Evolutionary conservation across 2,888 invertebrate species (phyloP).

Genomic region (Drosophila paranaensis): DNA sequence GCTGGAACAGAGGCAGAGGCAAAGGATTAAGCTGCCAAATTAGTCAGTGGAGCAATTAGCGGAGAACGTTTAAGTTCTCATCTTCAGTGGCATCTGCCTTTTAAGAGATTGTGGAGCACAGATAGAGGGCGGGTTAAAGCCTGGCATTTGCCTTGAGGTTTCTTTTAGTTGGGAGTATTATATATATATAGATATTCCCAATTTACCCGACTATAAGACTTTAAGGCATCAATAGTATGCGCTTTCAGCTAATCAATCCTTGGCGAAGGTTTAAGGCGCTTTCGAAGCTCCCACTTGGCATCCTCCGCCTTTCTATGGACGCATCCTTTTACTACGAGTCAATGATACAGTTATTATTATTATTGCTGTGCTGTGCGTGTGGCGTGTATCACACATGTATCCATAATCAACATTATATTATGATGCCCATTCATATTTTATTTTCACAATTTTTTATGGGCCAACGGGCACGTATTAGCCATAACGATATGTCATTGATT

Average conservation of each 20-base stretch:
- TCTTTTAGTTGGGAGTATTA: background rate
- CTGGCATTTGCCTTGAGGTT: background rate
- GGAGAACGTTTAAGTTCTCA: constrained; percentile 20
- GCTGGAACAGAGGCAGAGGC: background rate
- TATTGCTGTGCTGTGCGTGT: constrained; percentile 1
- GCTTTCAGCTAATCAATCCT: too few species aligned
- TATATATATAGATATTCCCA: background rate
- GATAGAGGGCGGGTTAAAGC: background rate
- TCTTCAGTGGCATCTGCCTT: background rate
- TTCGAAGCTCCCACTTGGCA: background rate
- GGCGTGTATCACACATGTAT: constrained; percentile 29
- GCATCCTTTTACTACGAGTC: constrained; percentile 15
- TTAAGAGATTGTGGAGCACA: background rate
- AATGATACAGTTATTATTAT: constrained; percentile 43
- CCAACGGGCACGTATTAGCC: constrained; percentile 72
- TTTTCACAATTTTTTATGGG: constrained; percentile 59
- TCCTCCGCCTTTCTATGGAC: background rate
- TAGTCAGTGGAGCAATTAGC: constrained; percentile 46
- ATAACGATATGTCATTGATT: constrained; percentile 80
- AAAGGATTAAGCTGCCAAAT: constrained; percentile 40
- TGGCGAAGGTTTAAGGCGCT: background rate
- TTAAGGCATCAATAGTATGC: background rate
- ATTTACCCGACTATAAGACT: background rate
- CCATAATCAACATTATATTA: constrained; percentile 54
- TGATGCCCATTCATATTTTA: constrained; percentile 58